Conservation (phyloP, 2,113 vertebrate species). For the Cervus canadensis region DNA sequence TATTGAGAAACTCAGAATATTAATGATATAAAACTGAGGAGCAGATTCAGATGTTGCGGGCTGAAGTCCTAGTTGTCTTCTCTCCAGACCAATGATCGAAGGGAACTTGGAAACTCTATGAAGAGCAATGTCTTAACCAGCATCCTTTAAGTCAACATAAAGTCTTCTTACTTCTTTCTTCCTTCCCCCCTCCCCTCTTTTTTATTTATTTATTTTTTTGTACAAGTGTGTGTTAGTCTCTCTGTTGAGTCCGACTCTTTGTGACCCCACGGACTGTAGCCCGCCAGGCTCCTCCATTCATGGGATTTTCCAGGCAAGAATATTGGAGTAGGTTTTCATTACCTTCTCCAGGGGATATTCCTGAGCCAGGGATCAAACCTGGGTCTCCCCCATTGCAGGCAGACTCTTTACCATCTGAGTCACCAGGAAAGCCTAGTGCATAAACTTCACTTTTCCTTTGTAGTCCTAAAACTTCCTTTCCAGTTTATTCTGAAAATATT, state of each 20-base stretch:
- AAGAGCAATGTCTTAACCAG: neutral
- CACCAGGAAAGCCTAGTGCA: neutral
- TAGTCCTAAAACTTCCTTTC: neutral
- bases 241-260: neutral
- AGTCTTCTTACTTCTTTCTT: neutral
- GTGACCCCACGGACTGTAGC: fast-evolving
- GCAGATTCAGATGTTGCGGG: neutral
- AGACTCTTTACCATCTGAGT: neutral
- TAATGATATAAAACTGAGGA: neutral
- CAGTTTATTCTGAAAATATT: neutral
- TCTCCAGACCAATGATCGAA: neutral
- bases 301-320: neutral
- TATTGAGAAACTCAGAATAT: neutral
- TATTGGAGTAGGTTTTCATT: neutral
- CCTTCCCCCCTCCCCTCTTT: fast-evolving
- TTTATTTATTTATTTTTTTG: neutral
- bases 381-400: neutral
- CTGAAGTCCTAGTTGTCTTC: neutral
- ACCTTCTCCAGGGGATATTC: neutral
- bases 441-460: neutral
- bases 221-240: neutral
- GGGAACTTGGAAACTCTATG: neutral
- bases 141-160: neutral
- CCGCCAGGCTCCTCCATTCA: neutral
- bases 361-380: neutral